Conservation (phyloP, 2,888 invertebrate genomes). For the Pemphredon lugubris region DNA sequence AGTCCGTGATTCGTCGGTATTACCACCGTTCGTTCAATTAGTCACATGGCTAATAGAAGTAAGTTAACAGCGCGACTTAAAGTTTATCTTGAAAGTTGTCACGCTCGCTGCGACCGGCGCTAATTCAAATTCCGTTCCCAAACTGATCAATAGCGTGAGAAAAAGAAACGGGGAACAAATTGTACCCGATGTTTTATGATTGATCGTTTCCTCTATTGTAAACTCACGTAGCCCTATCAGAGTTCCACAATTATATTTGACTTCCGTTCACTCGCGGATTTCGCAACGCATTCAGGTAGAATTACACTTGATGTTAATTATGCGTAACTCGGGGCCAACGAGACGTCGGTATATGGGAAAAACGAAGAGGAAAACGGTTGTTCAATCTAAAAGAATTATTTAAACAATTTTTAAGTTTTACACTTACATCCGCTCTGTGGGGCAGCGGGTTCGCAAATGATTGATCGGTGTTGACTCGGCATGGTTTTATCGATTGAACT, state of each 20-base stretch:
- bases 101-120: no score
- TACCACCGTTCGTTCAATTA: slow-evolving; percentile 94
- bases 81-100: not conserved
- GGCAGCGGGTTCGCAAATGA: no score
- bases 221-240: not conserved
- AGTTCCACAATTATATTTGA: slow-evolving; percentile 9
- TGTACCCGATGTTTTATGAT: no score
- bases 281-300: not conserved
- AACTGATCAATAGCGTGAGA: no score
- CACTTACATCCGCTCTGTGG: no score
- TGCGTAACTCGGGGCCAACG: not conserved
- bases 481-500: not conserved
- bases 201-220: no score
- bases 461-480: slow-evolving; percentile 2
- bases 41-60: slow-evolving; percentile 96
- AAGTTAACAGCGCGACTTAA: slow-evolving; percentile 61
- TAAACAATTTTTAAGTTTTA: no score
- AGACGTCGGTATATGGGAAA: slow-evolving; percentile 14
- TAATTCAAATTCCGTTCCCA: no score
- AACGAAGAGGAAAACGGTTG: not conserved
- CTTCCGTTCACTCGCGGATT: slow-evolving; percentile 14
- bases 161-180: no score
- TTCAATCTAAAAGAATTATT: not conserved
- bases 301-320: slow-evolving; percentile 24
- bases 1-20: slow-evolving; percentile 93